These are phyloP conservation scores for Hirudo medicinalis DNA, from an alignment of 1,140 invertebrate species.

Conservation along the genomic window DNA sequence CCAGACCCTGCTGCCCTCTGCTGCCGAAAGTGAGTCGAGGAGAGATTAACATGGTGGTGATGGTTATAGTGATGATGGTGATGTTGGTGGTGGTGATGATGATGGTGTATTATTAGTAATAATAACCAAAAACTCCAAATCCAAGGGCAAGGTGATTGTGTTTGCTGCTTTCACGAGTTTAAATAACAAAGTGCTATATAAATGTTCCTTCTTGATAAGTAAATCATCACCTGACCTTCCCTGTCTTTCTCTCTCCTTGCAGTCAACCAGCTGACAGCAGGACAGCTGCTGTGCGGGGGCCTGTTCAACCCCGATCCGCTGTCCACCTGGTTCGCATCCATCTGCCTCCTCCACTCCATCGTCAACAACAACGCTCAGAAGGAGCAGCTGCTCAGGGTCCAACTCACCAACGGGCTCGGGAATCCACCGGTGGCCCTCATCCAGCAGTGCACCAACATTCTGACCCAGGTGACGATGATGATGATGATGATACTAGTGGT, in stretches of 20 bases:
- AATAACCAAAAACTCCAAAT: too few species aligned
- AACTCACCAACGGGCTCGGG: constrained; percentile 71
- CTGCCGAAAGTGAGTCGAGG: constrained; percentile 51
- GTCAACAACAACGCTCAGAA: constrained; percentile 76
- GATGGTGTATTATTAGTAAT: constrained; percentile 25
- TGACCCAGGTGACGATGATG: constrained; percentile 52
- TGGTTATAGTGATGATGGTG: neutral
- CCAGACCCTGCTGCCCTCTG: constrained; percentile 74
- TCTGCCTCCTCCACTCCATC: constrained; percentile 77
- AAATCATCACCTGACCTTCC: too few species aligned
- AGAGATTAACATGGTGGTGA: neutral
- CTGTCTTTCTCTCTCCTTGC: neutral
- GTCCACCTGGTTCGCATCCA: constrained; percentile 94
- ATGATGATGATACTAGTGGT: neutral
- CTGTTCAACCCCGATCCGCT: constrained; percentile 75
- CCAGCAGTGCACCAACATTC: constrained; percentile 66
- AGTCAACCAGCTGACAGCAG: constrained; percentile 45
- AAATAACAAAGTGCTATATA: too few species aligned
- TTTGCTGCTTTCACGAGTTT: too few species aligned
- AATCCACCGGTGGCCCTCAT: constrained; percentile 71
- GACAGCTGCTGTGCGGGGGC: constrained; percentile 84
- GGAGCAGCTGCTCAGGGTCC: constrained; percentile 78
- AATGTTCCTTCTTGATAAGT: too few species aligned
- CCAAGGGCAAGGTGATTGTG: too few species aligned
- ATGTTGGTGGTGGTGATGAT: constrained; percentile 1